Evolutionary conservation across 2,888 invertebrate species (phyloP), one percentile per base, ranked within the genome.

Genomic region (Eucriotettix oculatus): DNA sequence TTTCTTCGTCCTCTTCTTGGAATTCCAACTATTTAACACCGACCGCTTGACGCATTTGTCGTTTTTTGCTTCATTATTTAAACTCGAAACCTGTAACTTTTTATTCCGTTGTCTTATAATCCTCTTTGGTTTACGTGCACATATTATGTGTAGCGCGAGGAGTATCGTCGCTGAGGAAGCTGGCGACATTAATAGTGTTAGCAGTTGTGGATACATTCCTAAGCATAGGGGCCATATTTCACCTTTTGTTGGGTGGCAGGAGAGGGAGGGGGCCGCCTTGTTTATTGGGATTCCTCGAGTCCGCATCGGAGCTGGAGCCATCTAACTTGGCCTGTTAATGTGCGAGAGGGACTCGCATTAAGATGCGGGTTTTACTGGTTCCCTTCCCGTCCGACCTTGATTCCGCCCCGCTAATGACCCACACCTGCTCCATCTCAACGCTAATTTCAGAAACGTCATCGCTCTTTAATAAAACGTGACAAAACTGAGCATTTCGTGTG

Each of bases 211-310:
- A 44, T 55, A 57, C 63, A 63, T 63, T 61, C 63, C 63, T 58
- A 40, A 44, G 61, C 59, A 58, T 59, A 55, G 58, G 44, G n/a
- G 58, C 60, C 60, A 63, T 63, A 63, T 61, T 61, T 63, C 63
- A 63, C 63, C 63, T 63, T 58, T 61, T 61, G 63, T 63, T 29
- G 61, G 12, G 54, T 16, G 29, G 48, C 14, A 56, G 58, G 52
- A 56, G 52, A 12, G 53, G 16, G 55, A 40, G 48, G 42, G 54
- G 54, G 56, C 48, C 57, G 54, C 59, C 63, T 63, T 63, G 63
- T 63, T 63, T 63, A 63, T 63, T 63, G 63, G 63, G 14, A 63
- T 63, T 63, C 63, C 58, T 60, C 56, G 16, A 43, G 48, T n/a
- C 48, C n/a, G 48, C 48, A 12, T n/a, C 48, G 14, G 48, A n/a